These are phyloP conservation scores for Hapalemur alaotrensis DNA, from an alignment of 2,797 vertebrate species.

Conservation along the genomic window DNA sequence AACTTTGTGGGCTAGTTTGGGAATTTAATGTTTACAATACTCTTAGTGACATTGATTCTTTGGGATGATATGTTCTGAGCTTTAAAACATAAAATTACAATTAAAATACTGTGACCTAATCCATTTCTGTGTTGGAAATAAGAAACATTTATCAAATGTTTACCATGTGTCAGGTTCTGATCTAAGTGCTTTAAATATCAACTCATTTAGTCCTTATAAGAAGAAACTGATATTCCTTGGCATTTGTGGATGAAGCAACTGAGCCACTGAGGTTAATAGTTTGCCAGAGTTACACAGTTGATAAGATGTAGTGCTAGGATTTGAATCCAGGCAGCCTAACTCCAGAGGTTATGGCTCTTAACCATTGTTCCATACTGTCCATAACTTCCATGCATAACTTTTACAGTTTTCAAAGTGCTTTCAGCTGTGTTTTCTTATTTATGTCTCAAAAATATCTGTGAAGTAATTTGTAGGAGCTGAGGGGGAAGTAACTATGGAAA, in stretches of 20 bases:
- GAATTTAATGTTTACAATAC: not conserved
- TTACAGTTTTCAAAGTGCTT: not conserved
- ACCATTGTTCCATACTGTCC: not conserved
- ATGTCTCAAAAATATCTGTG: not conserved
- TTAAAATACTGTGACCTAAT: not conserved
- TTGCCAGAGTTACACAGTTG: not conserved
- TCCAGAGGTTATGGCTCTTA: not conserved
- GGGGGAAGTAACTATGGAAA: not conserved
- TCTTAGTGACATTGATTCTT: not conserved
- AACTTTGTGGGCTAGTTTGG: not conserved
- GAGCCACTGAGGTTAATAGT: not conserved
- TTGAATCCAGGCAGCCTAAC: not conserved
- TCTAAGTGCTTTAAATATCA: not conserved
- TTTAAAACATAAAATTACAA: not conserved
- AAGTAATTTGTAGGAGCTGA: not conserved
- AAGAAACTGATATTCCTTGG: not conserved
- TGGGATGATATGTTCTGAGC: not conserved
- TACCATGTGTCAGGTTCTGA: not conserved
- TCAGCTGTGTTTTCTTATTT: not conserved
- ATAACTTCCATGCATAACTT: not conserved
- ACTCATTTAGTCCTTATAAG: not conserved
- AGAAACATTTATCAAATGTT: not conserved
- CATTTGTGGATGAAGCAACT: not conserved
- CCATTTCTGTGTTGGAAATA: constrained; percentile 13
- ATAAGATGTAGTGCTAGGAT: not conserved